Evolutionary conservation across 2,113 vertebrate species (phyloP).

Genomic region (Taxidea taxus): DNA sequence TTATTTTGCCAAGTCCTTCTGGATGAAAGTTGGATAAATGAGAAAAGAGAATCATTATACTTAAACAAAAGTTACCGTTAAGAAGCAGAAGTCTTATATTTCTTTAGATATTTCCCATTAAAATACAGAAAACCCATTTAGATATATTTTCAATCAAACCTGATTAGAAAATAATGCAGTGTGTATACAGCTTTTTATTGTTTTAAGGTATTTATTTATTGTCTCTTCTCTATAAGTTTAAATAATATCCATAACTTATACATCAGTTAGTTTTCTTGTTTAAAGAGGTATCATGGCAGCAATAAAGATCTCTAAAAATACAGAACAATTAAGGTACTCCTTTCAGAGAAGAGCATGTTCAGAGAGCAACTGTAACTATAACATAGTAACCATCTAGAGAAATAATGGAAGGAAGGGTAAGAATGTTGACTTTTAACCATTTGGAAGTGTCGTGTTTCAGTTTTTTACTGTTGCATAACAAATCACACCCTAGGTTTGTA

Average conservation of each 20-base stretch:
- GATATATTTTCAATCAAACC: neutral
- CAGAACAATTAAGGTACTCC: neutral
- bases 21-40: neutral
- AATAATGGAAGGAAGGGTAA: neutral
- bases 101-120: neutral
- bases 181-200: neutral
- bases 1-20: neutral
- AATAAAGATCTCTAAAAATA: neutral
- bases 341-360: neutral
- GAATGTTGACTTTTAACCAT: neutral
- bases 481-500: neutral
- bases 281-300: neutral
- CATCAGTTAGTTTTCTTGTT: neutral
- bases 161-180: neutral
- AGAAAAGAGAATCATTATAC: neutral
- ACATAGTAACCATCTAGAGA: neutral
- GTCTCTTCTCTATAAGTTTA: neutral
- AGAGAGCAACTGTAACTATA: neutral
- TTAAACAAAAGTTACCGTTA: neutral
- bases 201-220: neutral
- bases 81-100: neutral
- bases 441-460: neutral
- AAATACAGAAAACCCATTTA: neutral
- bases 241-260: neutral
- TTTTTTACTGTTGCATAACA: neutral